phyloP scores from a whole-genome alignment of 2,888 invertebrate genomes.

The Brachycybe producta region DNA sequence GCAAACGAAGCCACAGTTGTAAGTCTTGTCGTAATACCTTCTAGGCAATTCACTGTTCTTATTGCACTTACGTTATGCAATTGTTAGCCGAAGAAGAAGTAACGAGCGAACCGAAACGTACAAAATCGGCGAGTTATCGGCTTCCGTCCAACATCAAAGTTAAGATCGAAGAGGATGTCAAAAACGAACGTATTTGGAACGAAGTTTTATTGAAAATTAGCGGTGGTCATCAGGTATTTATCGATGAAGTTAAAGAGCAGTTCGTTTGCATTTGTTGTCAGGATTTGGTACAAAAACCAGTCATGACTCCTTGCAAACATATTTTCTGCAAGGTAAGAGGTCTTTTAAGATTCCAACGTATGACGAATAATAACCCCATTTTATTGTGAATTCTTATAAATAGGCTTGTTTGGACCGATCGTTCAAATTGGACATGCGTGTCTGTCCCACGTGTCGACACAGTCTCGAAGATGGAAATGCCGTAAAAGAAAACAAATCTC shows the following conservation, averaged over 20 bases:
- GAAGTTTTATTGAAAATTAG: constrained; percentile 43
- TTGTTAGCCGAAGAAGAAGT: constrained; percentile 17
- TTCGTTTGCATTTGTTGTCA: constrained; percentile 71
- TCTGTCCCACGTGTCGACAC: constrained; percentile 56
- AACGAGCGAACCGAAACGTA: constrained; percentile 23
- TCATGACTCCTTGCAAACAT: constrained; percentile 59
- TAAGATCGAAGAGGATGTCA: constrained; percentile 43
- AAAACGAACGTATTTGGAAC: constrained; percentile 54
- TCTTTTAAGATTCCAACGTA: not conserved
- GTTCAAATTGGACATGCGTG: constrained; percentile 47
- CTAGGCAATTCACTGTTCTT: too few relatives aligned
- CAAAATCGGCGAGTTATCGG: constrained; percentile 31
- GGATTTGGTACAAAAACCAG: constrained; percentile 53
- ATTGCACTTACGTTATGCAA: not conserved
- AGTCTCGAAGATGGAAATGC: constrained; percentile 44
- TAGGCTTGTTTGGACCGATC: constrained; percentile 52
- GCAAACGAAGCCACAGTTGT: constrained; percentile 17
- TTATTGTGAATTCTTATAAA: constrained; percentile 25
- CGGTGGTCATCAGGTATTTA: constrained; percentile 44
- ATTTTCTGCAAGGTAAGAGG: constrained; percentile 56
- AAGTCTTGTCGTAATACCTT: too few relatives aligned
- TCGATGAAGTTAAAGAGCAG: constrained; percentile 47
- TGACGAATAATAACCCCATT: not conserved
- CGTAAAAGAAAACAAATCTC: constrained; percentile 43
- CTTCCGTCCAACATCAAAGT: constrained; percentile 34